These are phyloP conservation scores for Aselliscus stoliczkanus DNA, from an alignment of 2,797 vertebrate genomes.

Conservation along the genomic window DNA sequence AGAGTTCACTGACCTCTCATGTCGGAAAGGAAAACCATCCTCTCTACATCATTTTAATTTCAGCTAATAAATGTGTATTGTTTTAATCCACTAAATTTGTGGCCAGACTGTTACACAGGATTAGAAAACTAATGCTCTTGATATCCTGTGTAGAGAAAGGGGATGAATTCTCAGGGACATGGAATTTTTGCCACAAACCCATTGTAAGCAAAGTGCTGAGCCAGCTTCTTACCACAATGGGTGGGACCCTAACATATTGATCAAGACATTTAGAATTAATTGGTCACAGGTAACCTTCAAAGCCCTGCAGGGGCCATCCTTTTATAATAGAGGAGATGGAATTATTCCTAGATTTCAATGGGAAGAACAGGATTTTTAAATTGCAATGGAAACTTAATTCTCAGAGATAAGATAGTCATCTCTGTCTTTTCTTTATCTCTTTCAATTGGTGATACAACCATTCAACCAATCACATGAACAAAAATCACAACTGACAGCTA, in stretches of 20 bases:
- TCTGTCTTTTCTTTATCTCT: neutral
- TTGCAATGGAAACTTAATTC: neutral
- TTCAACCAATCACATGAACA: neutral
- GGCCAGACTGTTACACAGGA: neutral
- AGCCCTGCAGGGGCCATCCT: rapidly evolving
- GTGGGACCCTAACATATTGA: neutral
- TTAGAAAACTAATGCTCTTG: neutral
- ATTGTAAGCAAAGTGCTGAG: neutral
- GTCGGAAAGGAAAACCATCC: neutral
- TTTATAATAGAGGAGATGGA: neutral
- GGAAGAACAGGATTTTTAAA: neutral
- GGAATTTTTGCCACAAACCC: neutral
- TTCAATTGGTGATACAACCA: neutral
- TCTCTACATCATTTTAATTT: neutral
- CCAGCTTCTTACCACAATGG: neutral
- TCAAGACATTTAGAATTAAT: neutral
- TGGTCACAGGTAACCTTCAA: neutral
- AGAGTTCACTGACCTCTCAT: neutral
- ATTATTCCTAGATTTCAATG: neutral
- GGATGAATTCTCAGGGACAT: neutral
- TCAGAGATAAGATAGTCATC: neutral
- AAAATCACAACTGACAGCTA: neutral
- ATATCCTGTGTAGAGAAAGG: neutral
- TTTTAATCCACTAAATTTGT: neutral
- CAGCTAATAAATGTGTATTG: neutral